Base-by-base conservation (phyloP, 2,888 invertebrate species). In the Nomada lathburiana region DNA sequence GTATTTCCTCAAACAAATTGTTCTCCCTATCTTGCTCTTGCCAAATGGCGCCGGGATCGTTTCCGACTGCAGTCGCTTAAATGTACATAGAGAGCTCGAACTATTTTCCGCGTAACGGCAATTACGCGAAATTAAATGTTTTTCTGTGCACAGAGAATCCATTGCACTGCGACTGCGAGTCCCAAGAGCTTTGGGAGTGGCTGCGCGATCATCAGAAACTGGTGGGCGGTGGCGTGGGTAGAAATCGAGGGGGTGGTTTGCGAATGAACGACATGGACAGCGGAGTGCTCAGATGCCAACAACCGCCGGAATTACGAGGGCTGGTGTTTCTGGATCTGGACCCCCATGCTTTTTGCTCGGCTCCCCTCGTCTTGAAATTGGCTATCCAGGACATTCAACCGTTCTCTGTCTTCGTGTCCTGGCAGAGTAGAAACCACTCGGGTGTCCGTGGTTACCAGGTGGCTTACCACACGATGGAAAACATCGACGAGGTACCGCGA, bases 141-240 rank as follows among this genome's bases (percentile, higher is more conserved):
- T 7, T 20, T 71, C 10, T 13, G 7, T 18, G 4, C 13, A 13
- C 47, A 97, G 98, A 97, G 92, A 98, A 98, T 94, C 98, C 98
- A 62, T 95, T 98, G 89, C 96, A 97, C 84, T 98, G 98, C 94
- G 97, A 96, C 92, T 98, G 98, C 94, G 97, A 98, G 93, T 96
- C 98, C 80, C 97, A 98, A 94, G 97, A 98, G 93, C 95, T 98
- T 65, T 98, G 98, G 97, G 97, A 97, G 94, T 98, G 98, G 98
- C 95, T 98, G 92, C 95, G 97, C 91, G 97, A 98, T 93, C 97
- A 98, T 94, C 96, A 96, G 91, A 98, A 98, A 94, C 95, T 97
- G 77, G 94, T 97, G 44, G 92, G 94, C 79, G 92, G 94, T 80
- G 95, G 95, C 87, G 95, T 91, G 62, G 84, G 95, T 89, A 95